Base-by-base conservation (phyloP, 2,888 invertebrate genomes). In the Apamea anceps region DNA sequence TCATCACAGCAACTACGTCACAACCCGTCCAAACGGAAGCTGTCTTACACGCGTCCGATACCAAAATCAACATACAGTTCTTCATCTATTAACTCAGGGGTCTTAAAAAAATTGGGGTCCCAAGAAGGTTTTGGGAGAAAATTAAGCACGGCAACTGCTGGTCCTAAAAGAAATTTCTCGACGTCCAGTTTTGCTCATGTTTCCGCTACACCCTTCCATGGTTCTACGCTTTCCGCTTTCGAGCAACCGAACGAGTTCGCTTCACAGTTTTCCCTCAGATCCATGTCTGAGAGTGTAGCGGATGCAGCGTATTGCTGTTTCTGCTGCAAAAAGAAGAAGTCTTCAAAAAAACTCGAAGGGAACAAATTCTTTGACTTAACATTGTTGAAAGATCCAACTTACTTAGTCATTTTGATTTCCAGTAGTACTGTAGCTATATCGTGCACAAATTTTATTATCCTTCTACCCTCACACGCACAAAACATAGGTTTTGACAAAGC, bases 401-500 rank as follows among this genome's bases (percentile, higher is more conserved):
- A 99, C 90, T 96, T 99, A 75, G 98, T 99, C 0, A 98, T 99
- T 75, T 93, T 99, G 13, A 97, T 99, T 81, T 99, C 98, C 0
- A 98, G 98, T 90, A 98, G 98, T 70, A 98, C 99, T 0, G 99
- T 98, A 70, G 99, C 99, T 7, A 98, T 99, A 80, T 98, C 98
- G 54, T 99, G 98, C 88, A 99, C 99, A 0, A 99, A 99, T 93
- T 98, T 99, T 89, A 98, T 98, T n/a, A 98, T 99, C 63, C 92
- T 99, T 2, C 95, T 99, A 86, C 99, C 99, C 4, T 97, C 98
- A 0, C 98, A 98, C 91, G 99, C 98, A 0, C 95, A 97, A 67
- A 97, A 97, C 10, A 95, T 98, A 51, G 98, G 98, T 0, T 98
- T 98, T 90, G 97, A 98, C 90, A 98, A 98, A 90, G 97, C 97